A percentile compares a stretch with the other conserved stretches of the same genome.
These are phyloP conservation scores for Caenorhabditis sp. DNA, from an alignment of 2,888 invertebrate genomes.

Conservation along the genomic window DNA sequence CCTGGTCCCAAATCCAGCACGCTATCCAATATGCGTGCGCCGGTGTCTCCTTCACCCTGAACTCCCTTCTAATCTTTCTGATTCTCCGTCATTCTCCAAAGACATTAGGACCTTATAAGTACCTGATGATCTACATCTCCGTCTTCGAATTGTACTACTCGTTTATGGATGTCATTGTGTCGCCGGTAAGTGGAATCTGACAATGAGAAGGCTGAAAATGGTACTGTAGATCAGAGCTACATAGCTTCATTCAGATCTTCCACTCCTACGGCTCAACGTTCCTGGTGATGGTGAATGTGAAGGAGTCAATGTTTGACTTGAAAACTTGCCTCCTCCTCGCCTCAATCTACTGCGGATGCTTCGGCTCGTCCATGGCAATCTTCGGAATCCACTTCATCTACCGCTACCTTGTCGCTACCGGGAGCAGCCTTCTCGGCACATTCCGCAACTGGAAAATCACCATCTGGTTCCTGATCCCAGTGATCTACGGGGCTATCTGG, in stretches of 20 bases:
- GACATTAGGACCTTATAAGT: constrained; percentile 40
- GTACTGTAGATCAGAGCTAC: neutral
- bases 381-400: constrained; percentile 50
- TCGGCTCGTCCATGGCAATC: constrained; percentile 46
- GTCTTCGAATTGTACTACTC: constrained; percentile 47
- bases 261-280: constrained; percentile 43
- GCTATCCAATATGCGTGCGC: too few species aligned
- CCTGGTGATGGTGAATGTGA: constrained; percentile 42
- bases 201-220: too few species aligned
- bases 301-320: constrained; percentile 34
- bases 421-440: constrained; percentile 42
- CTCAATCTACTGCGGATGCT: constrained; percentile 46
- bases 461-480: constrained; percentile 45
- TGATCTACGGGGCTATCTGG: constrained; percentile 44
- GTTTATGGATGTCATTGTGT: constrained; percentile 36
- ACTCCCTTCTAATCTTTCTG: constrained; percentile 40
- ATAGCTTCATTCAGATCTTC: constrained; percentile 37
- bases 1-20: too few species aligned
- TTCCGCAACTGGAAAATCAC: constrained; percentile 37
- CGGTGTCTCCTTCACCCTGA: constrained; percentile 33
- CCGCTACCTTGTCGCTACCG: too few species aligned
- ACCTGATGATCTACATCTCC: constrained; percentile 48
- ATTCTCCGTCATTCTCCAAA: constrained; percentile 37
- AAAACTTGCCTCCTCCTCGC: constrained; percentile 39
- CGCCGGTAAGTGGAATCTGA: constrained; percentile 47